phyloP scores from a whole-genome alignment of 2,113 vertebrate genomes.

The Poeciliopsis prolifica region DNA sequence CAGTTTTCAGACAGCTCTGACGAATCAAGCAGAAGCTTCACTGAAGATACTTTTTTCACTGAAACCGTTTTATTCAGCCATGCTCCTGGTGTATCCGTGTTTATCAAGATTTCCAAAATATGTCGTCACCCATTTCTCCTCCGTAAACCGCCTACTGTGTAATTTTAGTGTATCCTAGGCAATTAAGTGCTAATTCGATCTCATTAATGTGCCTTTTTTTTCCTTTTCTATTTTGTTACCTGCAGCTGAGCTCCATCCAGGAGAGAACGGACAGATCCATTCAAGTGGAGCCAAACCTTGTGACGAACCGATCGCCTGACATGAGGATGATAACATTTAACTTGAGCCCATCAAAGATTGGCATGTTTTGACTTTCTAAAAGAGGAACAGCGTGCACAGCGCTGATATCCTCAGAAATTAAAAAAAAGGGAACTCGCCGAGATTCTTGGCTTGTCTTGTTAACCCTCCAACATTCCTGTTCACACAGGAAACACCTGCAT shows the following conservation, averaged over 20 bases:
- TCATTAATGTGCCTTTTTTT: slow-evolving; percentile 44
- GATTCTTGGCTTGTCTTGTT: slow-evolving; percentile 22
- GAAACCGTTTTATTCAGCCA: not conserved
- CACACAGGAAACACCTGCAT: slow-evolving; percentile 15
- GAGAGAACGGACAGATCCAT: slow-evolving; percentile 42
- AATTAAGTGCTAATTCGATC: slow-evolving; percentile 29
- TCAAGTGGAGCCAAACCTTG: slow-evolving; percentile 63
- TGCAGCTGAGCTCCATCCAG: slow-evolving; percentile 34
- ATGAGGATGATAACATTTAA: slow-evolving; percentile 67
- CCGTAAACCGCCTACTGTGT: slow-evolving; percentile 24
- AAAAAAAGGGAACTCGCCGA: slow-evolving; percentile 38
- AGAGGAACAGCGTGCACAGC: slow-evolving; percentile 42
- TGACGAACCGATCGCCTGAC: slow-evolving; percentile 59
- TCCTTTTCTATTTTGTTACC: slow-evolving; percentile 31
- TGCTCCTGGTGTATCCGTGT: slow-evolving; percentile 16
- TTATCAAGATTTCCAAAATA: slow-evolving; percentile 36
- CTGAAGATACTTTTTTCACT: slow-evolving; percentile 7
- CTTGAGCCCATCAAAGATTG: slow-evolving; percentile 58
- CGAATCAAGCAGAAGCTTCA: slow-evolving; percentile 6
- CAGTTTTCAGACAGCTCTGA: slow-evolving; percentile 12
- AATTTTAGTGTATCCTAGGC: slow-evolving; percentile 31
- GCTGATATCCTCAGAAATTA: slow-evolving; percentile 37
- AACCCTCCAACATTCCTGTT: slow-evolving; percentile 18
- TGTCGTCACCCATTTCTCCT: slow-evolving; percentile 40
- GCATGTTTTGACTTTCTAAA: slow-evolving; percentile 54